A percentile compares a stretch with the other conserved stretches of the same genome.
phyloP scores from a whole-genome alignment of 2,888 invertebrate genomes.

The Lasius fuliginosus region DNA sequence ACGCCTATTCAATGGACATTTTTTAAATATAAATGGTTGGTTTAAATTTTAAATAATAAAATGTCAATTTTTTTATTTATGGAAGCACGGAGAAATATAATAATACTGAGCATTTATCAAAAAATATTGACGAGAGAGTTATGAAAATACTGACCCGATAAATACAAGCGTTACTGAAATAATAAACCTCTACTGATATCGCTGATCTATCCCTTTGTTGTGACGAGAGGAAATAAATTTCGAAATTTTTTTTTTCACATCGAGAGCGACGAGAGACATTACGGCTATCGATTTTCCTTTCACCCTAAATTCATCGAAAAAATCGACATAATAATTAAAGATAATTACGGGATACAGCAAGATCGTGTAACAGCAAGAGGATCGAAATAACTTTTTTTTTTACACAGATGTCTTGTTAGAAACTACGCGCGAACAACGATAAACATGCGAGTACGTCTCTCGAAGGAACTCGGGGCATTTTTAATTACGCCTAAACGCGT shows the following conservation, averaged over 20 bases:
- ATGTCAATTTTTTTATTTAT: slow-evolving; percentile 23
- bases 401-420: neutral
- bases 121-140: slow-evolving; percentile 31
- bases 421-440: slow-evolving; percentile 28
- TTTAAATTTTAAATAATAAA: slow-evolving; percentile 41
- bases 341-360: slow-evolving; percentile 13
- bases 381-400: slow-evolving; percentile 6
- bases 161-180: slow-evolving; percentile 45
- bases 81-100: neutral
- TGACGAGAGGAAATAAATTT: slow-evolving; percentile 35
- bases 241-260: neutral
- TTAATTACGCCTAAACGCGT: slow-evolving; percentile 53
- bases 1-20: neutral
- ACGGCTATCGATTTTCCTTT: neutral
- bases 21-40: neutral
- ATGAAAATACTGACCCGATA: slow-evolving; percentile 40
- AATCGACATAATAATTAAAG: neutral
- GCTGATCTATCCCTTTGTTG: slow-evolving; percentile 3
- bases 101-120: slow-evolving; percentile 29
- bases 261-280: neutral
- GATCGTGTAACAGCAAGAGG: neutral
- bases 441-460: slow-evolving; percentile 22
- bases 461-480: slow-evolving; percentile 39
- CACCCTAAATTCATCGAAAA: neutral
- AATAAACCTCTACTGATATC: slow-evolving; percentile 7